Percentiles rank a stretch among this genome's conserved stretches.
These are phyloP conservation scores for Pantherophis guttatus DNA, from an alignment of 2,113 vertebrate genomes.

Conservation along the genomic window DNA sequence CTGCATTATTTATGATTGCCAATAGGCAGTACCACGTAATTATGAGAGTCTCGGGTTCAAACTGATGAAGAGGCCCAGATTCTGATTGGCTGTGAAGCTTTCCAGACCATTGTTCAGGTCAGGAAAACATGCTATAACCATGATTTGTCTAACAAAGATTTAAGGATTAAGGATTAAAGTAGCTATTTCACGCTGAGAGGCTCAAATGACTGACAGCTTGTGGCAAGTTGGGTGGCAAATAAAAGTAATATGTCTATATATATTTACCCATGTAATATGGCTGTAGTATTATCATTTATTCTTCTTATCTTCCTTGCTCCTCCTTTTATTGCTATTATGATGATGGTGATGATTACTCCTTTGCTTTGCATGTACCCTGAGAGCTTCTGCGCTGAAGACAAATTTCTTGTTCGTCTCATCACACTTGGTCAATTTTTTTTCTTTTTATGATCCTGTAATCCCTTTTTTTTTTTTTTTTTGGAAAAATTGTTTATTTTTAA, in stretches of 20 bases:
- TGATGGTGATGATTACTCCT: no score
- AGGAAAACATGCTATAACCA: background rate
- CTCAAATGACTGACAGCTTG: background rate
- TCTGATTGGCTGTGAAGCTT: background rate
- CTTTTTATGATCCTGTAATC: no score
- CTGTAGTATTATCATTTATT: background rate
- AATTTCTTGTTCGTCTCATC: no score
- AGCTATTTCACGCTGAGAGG: background rate
- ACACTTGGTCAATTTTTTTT: no score
- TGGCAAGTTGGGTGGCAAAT: background rate
- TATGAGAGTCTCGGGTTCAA: background rate
- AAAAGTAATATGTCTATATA: background rate
- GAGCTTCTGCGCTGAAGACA: no score
- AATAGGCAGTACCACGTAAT: background rate
- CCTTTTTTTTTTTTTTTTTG: no score
- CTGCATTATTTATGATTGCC: background rate
- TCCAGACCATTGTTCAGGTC: background rate
- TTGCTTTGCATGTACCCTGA: no score
- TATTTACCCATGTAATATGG: background rate
- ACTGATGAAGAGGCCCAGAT: background rate
- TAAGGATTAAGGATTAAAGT: background rate
- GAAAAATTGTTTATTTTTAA: no score
- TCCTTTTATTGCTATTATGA: background rate
- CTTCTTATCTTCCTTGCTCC: background rate
- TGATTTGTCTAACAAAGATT: background rate